These are phyloP conservation scores for Cottoperca gobio DNA, from an alignment of 2,797 vertebrate species.

Conservation along the genomic window DNA sequence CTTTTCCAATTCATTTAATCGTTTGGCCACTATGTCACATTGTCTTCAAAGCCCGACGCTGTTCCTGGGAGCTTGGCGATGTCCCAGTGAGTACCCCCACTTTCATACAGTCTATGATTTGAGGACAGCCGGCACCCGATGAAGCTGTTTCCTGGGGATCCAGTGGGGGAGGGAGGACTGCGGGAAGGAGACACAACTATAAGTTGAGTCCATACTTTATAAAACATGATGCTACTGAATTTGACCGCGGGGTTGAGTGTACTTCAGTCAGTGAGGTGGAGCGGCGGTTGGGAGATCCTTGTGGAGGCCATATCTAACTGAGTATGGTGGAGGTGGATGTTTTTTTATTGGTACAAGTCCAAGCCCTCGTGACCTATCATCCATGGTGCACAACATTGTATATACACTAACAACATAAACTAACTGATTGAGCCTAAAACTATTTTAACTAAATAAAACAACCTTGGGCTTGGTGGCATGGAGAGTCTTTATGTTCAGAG, in stretches of 20 bases:
- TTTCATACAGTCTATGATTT: too few relatives aligned
- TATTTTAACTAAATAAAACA: not conserved
- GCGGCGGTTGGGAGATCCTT: too few relatives aligned
- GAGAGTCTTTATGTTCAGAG: slow-evolving; percentile 2
- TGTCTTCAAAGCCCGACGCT: too few relatives aligned
- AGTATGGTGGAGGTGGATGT: not conserved
- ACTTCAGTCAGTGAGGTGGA: too few relatives aligned
- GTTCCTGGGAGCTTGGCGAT: too few relatives aligned
- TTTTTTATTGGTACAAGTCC: not conserved
- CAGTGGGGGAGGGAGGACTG: not conserved
- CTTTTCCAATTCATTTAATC: too few relatives aligned
- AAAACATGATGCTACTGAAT: not conserved
- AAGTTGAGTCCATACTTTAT: not conserved
- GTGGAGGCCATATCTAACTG: not conserved
- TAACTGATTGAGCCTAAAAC: not conserved
- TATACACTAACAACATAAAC: not conserved
- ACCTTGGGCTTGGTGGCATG: not conserved
- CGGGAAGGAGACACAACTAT: not conserved
- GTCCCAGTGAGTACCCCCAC: too few relatives aligned
- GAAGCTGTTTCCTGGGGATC: not conserved
- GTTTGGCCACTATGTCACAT: too few relatives aligned
- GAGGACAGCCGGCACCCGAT: too few relatives aligned
- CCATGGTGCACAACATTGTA: too few relatives aligned
- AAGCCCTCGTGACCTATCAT: not conserved
- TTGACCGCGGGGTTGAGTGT: not conserved